Conservation (phyloP, 1,140 invertebrate genomes). For the Diuraphis noxia region DNA sequence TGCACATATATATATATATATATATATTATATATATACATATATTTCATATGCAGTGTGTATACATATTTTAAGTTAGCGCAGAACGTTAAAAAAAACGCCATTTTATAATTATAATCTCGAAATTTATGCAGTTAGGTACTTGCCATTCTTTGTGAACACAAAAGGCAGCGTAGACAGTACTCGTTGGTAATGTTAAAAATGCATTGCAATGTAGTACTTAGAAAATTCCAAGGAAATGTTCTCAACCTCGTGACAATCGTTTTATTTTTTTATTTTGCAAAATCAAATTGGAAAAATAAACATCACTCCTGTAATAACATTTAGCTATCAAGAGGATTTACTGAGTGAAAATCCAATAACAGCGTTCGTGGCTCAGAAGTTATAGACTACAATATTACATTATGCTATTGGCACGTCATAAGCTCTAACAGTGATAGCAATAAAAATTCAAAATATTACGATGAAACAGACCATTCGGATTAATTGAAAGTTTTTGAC, state of each 20-base stretch:
- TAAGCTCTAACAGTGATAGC: background rate
- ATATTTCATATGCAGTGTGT: background rate
- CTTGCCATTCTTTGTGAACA: background rate
- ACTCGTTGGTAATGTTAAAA: background rate
- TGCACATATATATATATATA: background rate
- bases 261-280: too few species aligned
- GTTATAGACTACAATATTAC: background rate
- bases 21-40: too few species aligned
- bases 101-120: background rate
- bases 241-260: background rate
- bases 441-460: background rate
- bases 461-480: background rate
- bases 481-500: background rate
- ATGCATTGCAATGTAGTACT: too few species aligned
- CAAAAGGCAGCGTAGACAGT: background rate
- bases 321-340: background rate
- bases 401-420: background rate
- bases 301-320: background rate
- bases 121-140: background rate
- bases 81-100: background rate
- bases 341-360: background rate
- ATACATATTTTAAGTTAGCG: background rate
- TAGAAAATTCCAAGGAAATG: background rate
- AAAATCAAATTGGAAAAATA: background rate
- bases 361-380: background rate